These are phyloP conservation scores for Microdon myrmicae DNA, from an alignment of 2,888 invertebrate species.

Conservation along the genomic window DNA sequence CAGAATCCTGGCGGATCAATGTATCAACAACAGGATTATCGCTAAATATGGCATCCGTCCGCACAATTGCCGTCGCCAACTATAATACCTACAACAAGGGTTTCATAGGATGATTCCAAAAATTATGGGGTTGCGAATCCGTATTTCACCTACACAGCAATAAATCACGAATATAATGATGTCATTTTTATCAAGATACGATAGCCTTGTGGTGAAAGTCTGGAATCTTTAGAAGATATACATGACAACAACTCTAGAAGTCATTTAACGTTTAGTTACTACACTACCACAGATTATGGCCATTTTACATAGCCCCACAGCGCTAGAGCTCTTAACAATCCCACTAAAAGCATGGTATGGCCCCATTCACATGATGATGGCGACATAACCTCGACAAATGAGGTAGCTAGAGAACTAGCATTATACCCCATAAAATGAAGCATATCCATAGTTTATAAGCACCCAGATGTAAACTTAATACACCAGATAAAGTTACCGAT, in stretches of 20 bases:
- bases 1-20: slow-evolving; percentile 67
- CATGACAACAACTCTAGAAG: slow-evolving; percentile 71
- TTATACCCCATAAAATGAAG: too few species aligned
- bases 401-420: slow-evolving; percentile 68
- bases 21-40: slow-evolving; percentile 64
- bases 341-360: slow-evolving; percentile 69
- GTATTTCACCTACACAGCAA: slow-evolving; percentile 62
- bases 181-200: slow-evolving; percentile 71
- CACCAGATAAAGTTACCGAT: too few species aligned
- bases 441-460: too few species aligned
- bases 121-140: slow-evolving; percentile 60
- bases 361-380: slow-evolving; percentile 88
- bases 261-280: slow-evolving; percentile 67
- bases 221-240: slow-evolving; percentile 86
- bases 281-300: slow-evolving; percentile 66
- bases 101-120: slow-evolving; percentile 67
- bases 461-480: too few species aligned
- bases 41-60: slow-evolving; percentile 63
- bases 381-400: slow-evolving; percentile 90
- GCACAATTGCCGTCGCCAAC: slow-evolving; percentile 64
- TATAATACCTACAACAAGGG: slow-evolving; percentile 63
- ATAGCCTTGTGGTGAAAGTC: slow-evolving; percentile 84
- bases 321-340: slow-evolving; percentile 58
- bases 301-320: slow-evolving; percentile 62
- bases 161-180: slow-evolving; percentile 66